Evolutionary conservation across 1,140 invertebrate species (phyloP), one percentile per base, ranked within the genome.

Genomic region (Aphaenogaster floridana): DNA sequence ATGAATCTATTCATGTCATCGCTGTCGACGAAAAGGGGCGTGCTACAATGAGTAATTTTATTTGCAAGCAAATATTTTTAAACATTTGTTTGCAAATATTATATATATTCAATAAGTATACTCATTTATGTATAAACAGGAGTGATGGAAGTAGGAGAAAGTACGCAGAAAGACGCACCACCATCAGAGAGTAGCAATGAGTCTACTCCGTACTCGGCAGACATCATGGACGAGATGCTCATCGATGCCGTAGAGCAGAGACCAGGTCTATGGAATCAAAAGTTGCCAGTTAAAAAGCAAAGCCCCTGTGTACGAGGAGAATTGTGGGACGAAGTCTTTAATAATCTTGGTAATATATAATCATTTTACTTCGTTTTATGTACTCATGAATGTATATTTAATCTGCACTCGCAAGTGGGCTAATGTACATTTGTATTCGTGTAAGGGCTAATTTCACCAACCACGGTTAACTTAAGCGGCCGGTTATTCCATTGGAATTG

Each of bases 21-120:
- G 42, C 50, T 71, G 45, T 71, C 68, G 45, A 71, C 9, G 42
- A 69, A n/a, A 69, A 69, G n/a, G 66, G 66, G 8, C 66, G 66
- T 48, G 66, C 66, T 69, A 69, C 66, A 45, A 69, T 69, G 39
- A 69, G 66, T 69, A 66, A 66, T 66, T 66, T 66, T 66, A 66
- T 66, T 66, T 39, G 63, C 36, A 66, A 66, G 63, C 34, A 66
- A 66, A 66, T 39, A 66, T 42, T 39, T 66, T 66, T 66, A 11
- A 66, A 66, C 63, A 66, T 66, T 66, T 66, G 34, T 66, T 15
- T 66, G 63, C 36, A 66, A 66, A 66, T 42, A 66, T 66, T 66
- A 66, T 42, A 36, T 17, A 66, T 42, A 66, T 66, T 66, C 13
- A 66, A 66, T 11, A 59, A 59, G n/a, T 59, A 59, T 59, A 59